Evolutionary conservation across 2,113 vertebrate genomes (phyloP), one percentile per base, ranked within the genome.

Genomic region (Bubo blakistoni): DNA sequence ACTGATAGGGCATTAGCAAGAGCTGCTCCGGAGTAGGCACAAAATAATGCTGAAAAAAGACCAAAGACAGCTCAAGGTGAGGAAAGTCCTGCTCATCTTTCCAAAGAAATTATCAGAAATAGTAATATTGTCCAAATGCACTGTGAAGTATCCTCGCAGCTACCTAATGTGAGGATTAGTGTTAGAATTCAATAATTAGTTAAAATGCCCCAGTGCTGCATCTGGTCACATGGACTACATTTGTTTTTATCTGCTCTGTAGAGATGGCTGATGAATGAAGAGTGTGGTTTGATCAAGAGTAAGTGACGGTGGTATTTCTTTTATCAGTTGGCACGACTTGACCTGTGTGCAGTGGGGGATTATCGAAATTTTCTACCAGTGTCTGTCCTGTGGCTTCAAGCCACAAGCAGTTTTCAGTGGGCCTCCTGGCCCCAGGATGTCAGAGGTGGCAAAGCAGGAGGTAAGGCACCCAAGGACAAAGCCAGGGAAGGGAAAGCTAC

Each of bases 11-110:
- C 80, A 80, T 99, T 99, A 61, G 97, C 94, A 58, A 99, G 98
- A 54, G 98, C 99, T 34, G 98, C 98, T 88, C 99, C 98, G 0
- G 99, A 98, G 95, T 99, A 99, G 67, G 99, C 99, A 55, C 99
- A 99, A 93, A 99, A 99, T 83, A 98, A 87, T 7, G 98, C 99
- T 99, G 90, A 47, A 47, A 71, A 86, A 87, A 81, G 72, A 97
- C 24, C 51, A 88, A 72, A 69, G 57, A 58, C 6, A 55, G 13
- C 16, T 73, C 27, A 83, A 54, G 16, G 19, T 57, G 25, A 81
- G 18, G 57, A 52, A 92, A 63, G 30, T 51, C 24, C 7, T 62
- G 6, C 49, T 92, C 20, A 78, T 4, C 10, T 70, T 77, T 86
- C 20, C 13, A 55, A 80, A 70, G 16, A 82, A 85, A 70, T 49